Evolutionary conservation across 2,888 invertebrate species (phyloP).

Genomic region (Gisinianus flammeolus): DNA sequence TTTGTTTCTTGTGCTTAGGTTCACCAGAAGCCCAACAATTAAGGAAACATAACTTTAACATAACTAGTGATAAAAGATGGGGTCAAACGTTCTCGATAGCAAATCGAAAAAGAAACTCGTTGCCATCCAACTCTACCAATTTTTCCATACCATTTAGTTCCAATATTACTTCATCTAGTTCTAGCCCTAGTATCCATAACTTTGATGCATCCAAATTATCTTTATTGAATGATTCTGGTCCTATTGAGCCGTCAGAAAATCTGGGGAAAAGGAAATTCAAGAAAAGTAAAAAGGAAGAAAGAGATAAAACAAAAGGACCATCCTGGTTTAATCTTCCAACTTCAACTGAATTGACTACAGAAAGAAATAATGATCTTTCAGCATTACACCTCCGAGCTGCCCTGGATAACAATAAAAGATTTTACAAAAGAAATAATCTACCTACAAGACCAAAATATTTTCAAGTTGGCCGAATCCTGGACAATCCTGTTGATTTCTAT

Average conservation of each 20-base stretch:
- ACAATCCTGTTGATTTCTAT: slow-evolving; percentile 86
- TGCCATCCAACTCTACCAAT: background rate
- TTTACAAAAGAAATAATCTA: slow-evolving; percentile 90
- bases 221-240: slow-evolving; percentile 32
- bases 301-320: slow-evolving; percentile 81
- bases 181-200: background rate
- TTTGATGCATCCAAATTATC: slow-evolving; percentile 34
- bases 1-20: slow-evolving; percentile 12
- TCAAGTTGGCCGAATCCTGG: slow-evolving; percentile 76
- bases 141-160: slow-evolving; percentile 2
- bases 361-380: slow-evolving; percentile 84
- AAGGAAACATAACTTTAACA: slow-evolving; percentile 33
- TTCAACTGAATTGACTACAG: slow-evolving; percentile 81
- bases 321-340: slow-evolving; percentile 92
- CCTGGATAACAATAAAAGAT: slow-evolving; percentile 88
- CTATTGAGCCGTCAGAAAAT: slow-evolving; percentile 44
- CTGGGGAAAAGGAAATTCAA: slow-evolving; percentile 50
- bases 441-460: slow-evolving; percentile 87
- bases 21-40: slow-evolving; percentile 37
- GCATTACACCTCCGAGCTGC: slow-evolving; percentile 90
- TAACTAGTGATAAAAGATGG: slow-evolving; percentile 33
- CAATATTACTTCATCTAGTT: slow-evolving; percentile 28
- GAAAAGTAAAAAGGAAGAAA: slow-evolving; percentile 67
- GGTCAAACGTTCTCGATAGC: slow-evolving; percentile 21
- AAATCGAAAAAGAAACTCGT: slow-evolving; percentile 2